Evolutionary conservation across 2,797 vertebrate species (phyloP).

Genomic region (Emydoidea blandingii): DNA sequence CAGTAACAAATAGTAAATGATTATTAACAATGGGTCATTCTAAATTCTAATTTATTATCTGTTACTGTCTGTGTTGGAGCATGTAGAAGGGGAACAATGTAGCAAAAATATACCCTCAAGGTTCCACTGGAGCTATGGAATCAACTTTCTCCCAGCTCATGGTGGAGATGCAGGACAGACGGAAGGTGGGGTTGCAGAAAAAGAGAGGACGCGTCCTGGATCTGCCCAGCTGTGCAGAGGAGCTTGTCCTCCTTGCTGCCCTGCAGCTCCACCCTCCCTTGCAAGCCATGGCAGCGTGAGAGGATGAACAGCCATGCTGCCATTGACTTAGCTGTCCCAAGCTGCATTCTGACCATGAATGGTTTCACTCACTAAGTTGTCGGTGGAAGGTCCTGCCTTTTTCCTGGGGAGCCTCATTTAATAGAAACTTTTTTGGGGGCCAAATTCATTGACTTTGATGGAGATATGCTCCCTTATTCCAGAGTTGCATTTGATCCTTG

Average conservation of each 20-base stretch:
- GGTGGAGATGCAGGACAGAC: neutral
- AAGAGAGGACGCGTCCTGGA: no score
- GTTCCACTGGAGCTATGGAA: no score
- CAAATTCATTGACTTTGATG: fast-evolving
- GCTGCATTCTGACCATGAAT: neutral
- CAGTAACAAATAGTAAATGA: neutral
- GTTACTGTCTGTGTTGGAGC: neutral
- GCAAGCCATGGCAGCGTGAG: neutral
- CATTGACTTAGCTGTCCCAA: neutral
- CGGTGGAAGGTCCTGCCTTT: neutral
- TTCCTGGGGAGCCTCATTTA: fast-evolving
- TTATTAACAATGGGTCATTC: neutral
- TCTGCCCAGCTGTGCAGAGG: neutral
- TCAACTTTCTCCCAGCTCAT: no score
- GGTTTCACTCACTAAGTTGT: neutral
- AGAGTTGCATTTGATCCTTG: slow-evolving; percentile 6
- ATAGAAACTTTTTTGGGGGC: neutral
- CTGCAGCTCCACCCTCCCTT: fast-evolving
- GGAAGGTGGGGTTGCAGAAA: fast-evolving
- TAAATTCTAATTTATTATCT: neutral
- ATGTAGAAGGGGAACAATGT: neutral
- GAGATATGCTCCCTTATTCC: neutral
- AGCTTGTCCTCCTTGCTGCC: fast-evolving
- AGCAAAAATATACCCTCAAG: no score
- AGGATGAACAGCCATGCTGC: fast-evolving